Evolutionary conservation across 2,797 vertebrate species (phyloP).

Genomic region (Aythya fuligula): DNA sequence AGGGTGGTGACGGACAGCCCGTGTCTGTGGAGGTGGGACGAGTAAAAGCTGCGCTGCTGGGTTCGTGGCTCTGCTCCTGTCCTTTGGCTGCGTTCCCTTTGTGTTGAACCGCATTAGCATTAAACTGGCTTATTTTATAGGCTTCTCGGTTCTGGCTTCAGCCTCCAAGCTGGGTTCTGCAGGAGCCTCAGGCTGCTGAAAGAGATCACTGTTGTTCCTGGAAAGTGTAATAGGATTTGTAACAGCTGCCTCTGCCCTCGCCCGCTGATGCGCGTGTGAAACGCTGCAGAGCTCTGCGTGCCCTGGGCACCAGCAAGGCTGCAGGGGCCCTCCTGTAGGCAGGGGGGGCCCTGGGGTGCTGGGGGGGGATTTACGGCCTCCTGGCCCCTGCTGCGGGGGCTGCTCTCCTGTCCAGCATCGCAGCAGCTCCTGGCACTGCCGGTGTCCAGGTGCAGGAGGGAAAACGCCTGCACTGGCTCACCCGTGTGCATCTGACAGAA

Average conservation of each 20-base stretch:
- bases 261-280: not conserved
- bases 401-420: not conserved
- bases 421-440: not conserved
- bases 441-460: not conserved
- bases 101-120: not conserved
- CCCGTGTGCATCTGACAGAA: not conserved
- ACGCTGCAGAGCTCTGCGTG: not conserved
- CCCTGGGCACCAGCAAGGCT: too few relatives aligned
- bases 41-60: not conserved
- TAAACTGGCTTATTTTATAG: not conserved
- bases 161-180: not conserved
- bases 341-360: too few relatives aligned
- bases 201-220: not conserved
- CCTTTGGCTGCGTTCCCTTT: rapidly evolving
- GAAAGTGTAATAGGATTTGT: not conserved
- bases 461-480: too few relatives aligned
- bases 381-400: not conserved
- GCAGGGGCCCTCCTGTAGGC: too few relatives aligned
- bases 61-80: too few relatives aligned
- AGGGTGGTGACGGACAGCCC: too few relatives aligned
- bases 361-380: not conserved
- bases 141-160: not conserved
- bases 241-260: not conserved
- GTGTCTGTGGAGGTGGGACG: too few relatives aligned
- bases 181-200: not conserved